Evolutionary conservation across 2,888 invertebrate genomes (phyloP).

Genomic region (Galerucella nymphaeae): DNA sequence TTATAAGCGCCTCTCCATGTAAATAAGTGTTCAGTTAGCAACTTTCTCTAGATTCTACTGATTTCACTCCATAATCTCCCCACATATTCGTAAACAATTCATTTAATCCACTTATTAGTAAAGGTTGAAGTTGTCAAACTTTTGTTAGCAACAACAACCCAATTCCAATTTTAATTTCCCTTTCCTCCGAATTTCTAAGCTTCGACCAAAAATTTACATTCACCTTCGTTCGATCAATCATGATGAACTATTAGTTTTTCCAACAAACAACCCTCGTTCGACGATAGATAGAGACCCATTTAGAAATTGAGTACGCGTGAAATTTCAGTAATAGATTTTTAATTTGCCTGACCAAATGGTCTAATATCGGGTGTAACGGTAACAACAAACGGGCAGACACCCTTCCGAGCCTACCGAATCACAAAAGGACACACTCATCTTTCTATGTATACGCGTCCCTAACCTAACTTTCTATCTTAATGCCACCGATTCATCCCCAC

Average conservation of each 20-base stretch:
- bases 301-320: constrained; percentile 46
- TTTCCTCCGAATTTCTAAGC: not conserved
- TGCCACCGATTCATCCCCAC: constrained; percentile 63
- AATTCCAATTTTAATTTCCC: constrained; percentile 3
- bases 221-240: constrained; percentile 6
- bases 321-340: constrained; percentile 62
- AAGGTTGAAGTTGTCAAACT: constrained; percentile 13
- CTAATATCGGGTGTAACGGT: constrained; percentile 48
- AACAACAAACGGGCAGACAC: constrained; percentile 45
- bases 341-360: constrained; percentile 65
- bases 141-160: constrained; percentile 3
- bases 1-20: too few species aligned
- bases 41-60: too few species aligned
- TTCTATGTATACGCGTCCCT: constrained; percentile 45
- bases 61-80: too few species aligned
- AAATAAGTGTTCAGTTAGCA: too few species aligned
- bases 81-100: not conserved
- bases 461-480: constrained; percentile 61
- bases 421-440: constrained; percentile 52
- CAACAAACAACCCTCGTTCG: constrained; percentile 23
- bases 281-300: constrained; percentile 26
- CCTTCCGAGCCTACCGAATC: constrained; percentile 40
- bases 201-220: constrained; percentile 19
- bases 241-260: constrained; percentile 19
- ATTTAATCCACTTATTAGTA: constrained; percentile 1